Percentiles rank a stretch among this genome's conserved stretches.
Evolutionary conservation across 2,888 invertebrate species (phyloP).

Genomic region (Sericinus montela): DNA sequence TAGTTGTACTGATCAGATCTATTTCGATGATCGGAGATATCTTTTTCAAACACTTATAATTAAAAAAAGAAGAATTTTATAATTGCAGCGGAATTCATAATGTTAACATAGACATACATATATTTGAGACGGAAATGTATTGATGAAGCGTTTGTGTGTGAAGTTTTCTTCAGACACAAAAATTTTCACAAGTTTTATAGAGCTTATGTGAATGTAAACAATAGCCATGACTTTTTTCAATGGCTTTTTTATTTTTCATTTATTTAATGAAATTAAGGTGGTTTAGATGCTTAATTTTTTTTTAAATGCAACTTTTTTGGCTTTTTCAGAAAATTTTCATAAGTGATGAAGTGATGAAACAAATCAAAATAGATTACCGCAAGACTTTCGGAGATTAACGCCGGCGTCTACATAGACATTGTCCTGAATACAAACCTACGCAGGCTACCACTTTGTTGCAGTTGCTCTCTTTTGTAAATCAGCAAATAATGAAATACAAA

Average conservation of each 20-base stretch:
- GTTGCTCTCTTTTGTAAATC: slow-evolving; percentile 43
- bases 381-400: slow-evolving; percentile 39
- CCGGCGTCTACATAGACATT: slow-evolving; percentile 62
- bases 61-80: slow-evolving; percentile 9
- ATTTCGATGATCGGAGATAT: slow-evolving; percentile 12
- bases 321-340: no score
- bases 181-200: no score
- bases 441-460: slow-evolving; percentile 40
- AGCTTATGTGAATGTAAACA: no score
- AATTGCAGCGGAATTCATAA: neutral
- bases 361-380: no score
- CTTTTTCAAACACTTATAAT: neutral
- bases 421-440: slow-evolving; percentile 30
- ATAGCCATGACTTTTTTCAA: no score
- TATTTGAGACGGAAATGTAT: neutral
- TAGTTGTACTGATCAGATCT: slow-evolving; percentile 32
- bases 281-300: no score
- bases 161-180: no score
- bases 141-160: neutral
- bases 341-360: no score
- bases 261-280: no score
- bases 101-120: neutral
- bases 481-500: slow-evolving; percentile 60
- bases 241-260: no score
- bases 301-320: no score